Percentiles rank a stretch among this genome's conserved stretches.
These are phyloP conservation scores for Acrocephalus kingi DNA, from an alignment of 2,113 vertebrate species.

Conservation along the genomic window DNA sequence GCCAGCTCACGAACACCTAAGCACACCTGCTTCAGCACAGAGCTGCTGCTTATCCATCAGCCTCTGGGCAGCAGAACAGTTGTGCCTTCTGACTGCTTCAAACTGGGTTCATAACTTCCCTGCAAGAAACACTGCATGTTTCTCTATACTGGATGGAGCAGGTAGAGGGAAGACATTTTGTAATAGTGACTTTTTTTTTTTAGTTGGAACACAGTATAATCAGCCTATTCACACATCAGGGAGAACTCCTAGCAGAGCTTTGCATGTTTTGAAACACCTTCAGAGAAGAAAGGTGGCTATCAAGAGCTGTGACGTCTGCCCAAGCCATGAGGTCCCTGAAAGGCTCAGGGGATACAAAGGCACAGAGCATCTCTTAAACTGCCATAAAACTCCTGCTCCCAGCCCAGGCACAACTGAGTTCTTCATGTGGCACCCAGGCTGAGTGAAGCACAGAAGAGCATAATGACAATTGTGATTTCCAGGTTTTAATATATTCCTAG, in stretches of 20 bases:
- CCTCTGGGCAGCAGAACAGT: not conserved
- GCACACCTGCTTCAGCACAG: not conserved
- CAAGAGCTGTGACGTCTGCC: not conserved
- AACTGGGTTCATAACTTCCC: not conserved
- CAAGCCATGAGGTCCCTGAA: not conserved
- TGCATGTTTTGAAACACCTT: not conserved
- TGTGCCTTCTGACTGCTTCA: not conserved
- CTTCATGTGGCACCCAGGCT: not conserved
- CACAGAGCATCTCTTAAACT: not conserved
- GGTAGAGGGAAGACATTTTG: not conserved
- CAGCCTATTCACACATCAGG: not conserved
- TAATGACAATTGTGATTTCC: not conserved
- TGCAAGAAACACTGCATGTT: not conserved
- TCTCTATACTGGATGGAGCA: not conserved
- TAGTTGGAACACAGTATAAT: not conserved
- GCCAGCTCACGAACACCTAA: not conserved
- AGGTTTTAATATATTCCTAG: not conserved
- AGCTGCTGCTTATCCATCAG: not conserved
- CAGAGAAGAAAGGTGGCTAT: not conserved
- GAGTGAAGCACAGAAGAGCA: not conserved
- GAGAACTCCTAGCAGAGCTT: not conserved
- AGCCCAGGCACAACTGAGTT: not conserved
- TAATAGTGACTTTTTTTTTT: not conserved
- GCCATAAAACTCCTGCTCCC: not conserved
- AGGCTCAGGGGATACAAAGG: not conserved